A percentile compares a stretch with the other conserved stretches of the same genome.
These are phyloP conservation scores for Novumbra hubbsi DNA, from an alignment of 2,797 vertebrate genomes.

Conservation along the genomic window DNA sequence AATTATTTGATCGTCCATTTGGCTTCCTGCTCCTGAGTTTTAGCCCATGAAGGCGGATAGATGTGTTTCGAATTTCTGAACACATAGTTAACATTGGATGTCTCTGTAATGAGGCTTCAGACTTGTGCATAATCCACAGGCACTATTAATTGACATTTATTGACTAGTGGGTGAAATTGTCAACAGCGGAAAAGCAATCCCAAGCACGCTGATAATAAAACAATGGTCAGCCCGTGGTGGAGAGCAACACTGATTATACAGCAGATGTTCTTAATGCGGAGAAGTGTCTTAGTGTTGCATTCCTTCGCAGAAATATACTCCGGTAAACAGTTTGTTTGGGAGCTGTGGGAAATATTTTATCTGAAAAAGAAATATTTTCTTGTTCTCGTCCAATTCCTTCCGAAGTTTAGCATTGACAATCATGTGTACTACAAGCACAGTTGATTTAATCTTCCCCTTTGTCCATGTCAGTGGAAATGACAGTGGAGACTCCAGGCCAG, in stretches of 20 bases:
- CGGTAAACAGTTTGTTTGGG: slow-evolving; percentile 12
- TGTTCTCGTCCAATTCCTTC: background rate
- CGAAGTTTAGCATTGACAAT: slow-evolving; percentile 16
- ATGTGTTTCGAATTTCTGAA: slow-evolving; percentile 44
- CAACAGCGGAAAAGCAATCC: slow-evolving; percentile 48
- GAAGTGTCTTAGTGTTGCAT: slow-evolving; percentile 38
- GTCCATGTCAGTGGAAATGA: background rate
- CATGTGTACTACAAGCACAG: slow-evolving; percentile 5
- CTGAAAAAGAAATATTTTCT: slow-evolving; percentile 14
- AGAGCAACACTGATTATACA: slow-evolving; percentile 56
- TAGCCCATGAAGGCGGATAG: slow-evolving; percentile 44
- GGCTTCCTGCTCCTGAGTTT: slow-evolving; percentile 35
- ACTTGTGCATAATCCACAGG: slow-evolving; percentile 50
- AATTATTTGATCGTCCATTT: slow-evolving; percentile 27
- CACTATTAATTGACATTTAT: slow-evolving; percentile 62
- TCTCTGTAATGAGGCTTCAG: slow-evolving; percentile 43
- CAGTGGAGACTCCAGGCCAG: slow-evolving; percentile 22
- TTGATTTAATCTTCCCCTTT: slow-evolving; percentile 17
- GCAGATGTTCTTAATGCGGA: slow-evolving; percentile 28
- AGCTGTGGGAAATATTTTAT: slow-evolving; percentile 25
- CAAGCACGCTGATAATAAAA: slow-evolving; percentile 39
- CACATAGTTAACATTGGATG: slow-evolving; percentile 44
- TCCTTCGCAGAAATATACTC: slow-evolving; percentile 29
- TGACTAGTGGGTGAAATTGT: slow-evolving; percentile 54
- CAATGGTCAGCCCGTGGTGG: slow-evolving; percentile 43